These are phyloP conservation scores for Ia io DNA, from an alignment of 2,113 vertebrate species.

Conservation along the genomic window DNA sequence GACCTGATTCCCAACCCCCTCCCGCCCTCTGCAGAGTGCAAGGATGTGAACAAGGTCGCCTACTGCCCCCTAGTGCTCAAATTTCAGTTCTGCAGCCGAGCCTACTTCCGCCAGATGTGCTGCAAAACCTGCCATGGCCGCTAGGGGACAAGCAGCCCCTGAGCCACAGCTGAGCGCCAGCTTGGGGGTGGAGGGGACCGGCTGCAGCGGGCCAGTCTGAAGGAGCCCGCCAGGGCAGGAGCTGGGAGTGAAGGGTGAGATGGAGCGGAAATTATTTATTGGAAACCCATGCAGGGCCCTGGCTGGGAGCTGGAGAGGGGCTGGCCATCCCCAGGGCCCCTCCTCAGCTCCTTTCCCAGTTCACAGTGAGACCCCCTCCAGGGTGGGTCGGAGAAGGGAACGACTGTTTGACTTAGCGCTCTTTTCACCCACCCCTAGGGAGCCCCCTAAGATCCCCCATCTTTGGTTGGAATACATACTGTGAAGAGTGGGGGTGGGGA, in stretches of 20 bases:
- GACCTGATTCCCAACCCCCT: background rate
- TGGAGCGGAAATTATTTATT: slow-evolving; percentile 72
- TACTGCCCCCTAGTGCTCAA: slow-evolving; percentile 99
- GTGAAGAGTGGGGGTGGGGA: slow-evolving; percentile 68
- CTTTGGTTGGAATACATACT: slow-evolving; percentile 69
- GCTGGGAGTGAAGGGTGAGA: background rate
- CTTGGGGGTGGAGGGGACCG: background rate
- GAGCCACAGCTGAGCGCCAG: background rate
- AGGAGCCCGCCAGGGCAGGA: background rate
- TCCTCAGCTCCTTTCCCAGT: background rate
- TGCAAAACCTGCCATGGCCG: slow-evolving; percentile 99
- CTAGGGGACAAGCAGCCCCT: slow-evolving; percentile 44
- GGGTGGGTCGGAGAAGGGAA: background rate
- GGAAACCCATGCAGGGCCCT: slow-evolving; percentile 31
- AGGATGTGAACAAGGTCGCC: slow-evolving; percentile 99
- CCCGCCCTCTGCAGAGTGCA: slow-evolving; percentile 89
- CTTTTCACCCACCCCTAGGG: background rate
- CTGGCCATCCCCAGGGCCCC: background rate
- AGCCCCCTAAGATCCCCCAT: background rate
- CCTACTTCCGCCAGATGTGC: slow-evolving; percentile 99
- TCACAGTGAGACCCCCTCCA: background rate
- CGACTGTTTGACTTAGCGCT: background rate
- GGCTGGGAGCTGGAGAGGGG: background rate
- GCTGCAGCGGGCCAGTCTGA: background rate
- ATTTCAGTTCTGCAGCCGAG: slow-evolving; percentile 98